Base-by-base conservation (phyloP, 2,797 vertebrate genomes). In the Rhinophrynus dorsalis region DNA sequence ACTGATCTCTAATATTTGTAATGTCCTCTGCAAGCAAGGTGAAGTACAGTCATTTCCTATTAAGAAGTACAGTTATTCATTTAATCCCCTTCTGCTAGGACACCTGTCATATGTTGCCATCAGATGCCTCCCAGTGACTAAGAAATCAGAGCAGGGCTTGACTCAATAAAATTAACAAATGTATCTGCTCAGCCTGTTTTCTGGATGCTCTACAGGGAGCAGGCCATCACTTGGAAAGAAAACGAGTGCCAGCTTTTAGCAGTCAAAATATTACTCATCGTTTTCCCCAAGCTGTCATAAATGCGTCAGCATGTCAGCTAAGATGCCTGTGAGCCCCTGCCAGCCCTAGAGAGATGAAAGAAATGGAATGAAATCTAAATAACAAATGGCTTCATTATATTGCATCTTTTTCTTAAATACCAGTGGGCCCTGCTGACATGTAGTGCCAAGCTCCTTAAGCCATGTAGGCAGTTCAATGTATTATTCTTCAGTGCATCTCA, bases 231-330 rank as follows among this genome's bases (percentile, higher is more conserved):
- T 73, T 59, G 35, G 44, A 66, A 58, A 44, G 37, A 66, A 59
- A 52, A 69, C 26, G 47, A 61, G 42, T 71, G 68, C 51, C 69
- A 72, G 44, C 52, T 72, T 65, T 65, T 58, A 38, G 32, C 54
- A 66, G 62, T 73, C 69, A 72, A 65, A 72, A 72, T 59, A 72
- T 72, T 73, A 73, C 55, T 73, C 70, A 73, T 55, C 26, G 26
- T 60, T 60, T 64, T 67, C 62, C 54, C 37, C 15, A 30, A 72
- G 61, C 69, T 72, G 61, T 52, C 61, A 32, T 44, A 51, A 66
- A 52, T 66, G 61, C 35, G 37, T 66, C 69, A 72, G 69, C 44
- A 32, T 51, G 54, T 59, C 52, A 65, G 52, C 23, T 72, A 40
- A 45, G 18, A 64, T 48, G 23, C 26, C 32, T 58, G 13, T 17